Evolutionary conservation across 2,113 vertebrate species (phyloP).

Genomic region (Etheostoma spectabile): DNA sequence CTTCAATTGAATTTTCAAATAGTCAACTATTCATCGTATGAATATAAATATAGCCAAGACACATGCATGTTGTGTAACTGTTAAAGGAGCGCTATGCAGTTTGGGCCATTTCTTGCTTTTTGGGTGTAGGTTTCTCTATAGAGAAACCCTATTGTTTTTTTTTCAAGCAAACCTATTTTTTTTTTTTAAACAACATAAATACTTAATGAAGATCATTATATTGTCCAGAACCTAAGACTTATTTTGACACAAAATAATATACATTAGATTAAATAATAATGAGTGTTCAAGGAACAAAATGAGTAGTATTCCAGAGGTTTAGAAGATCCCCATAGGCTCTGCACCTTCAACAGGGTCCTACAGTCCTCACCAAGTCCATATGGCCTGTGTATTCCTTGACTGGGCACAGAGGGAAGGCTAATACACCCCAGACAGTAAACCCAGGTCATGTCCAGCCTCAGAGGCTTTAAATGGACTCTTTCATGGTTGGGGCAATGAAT

Average conservation of each 20-base stretch:
- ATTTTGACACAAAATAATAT: constrained; percentile 28
- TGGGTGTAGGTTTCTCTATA: no score
- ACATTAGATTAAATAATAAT: not conserved
- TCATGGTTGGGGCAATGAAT: constrained; percentile 64
- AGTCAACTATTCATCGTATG: no score
- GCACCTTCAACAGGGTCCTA: constrained; percentile 39
- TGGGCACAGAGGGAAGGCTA: constrained; percentile 51
- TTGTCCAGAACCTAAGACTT: not conserved
- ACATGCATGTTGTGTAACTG: no score
- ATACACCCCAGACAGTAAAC: constrained; percentile 71
- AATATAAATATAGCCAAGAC: no score
- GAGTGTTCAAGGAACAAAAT: constrained; percentile 7
- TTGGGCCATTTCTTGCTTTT: no score
- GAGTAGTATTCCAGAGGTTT: not conserved
- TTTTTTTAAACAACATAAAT: no score
- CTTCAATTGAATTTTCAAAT: no score
- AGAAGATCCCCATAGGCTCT: not conserved
- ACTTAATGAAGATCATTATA: not conserved
- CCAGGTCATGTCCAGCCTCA: constrained; percentile 67
- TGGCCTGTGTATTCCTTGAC: constrained; percentile 22
- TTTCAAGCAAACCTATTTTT: no score
- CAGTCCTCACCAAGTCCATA: constrained; percentile 37
- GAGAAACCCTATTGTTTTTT: no score
- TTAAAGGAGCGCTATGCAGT: no score
- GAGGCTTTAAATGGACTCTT: constrained; percentile 72